A percentile compares a stretch with the other conserved stretches of the same genome.
These are phyloP conservation scores for Nemopilema nomurai DNA, from an alignment of 30 jellyfish, hydroid and myxozoan genomes.

Conservation along the genomic window DNA sequence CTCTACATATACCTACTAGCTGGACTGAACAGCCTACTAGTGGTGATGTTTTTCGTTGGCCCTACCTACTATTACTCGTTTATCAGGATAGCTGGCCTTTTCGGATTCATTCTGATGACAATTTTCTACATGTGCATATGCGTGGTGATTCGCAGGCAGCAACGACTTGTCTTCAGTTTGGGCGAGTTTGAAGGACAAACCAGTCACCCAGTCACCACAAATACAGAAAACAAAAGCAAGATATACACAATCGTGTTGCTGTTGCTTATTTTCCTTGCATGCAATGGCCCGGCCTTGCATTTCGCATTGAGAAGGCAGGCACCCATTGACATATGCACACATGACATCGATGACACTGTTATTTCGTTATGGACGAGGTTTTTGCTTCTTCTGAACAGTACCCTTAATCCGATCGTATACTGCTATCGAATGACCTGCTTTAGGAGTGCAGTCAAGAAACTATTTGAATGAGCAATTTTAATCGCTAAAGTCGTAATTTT, in stretches of 20 bases:
- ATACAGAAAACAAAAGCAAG: neutral
- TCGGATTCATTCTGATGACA: neutral
- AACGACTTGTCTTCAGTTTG: neutral
- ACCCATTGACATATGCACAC: neutral
- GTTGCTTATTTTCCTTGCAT: neutral
- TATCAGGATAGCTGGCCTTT: too few relatives aligned
- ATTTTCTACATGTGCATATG: neutral
- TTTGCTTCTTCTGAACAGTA: neutral
- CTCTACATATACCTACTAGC: neutral
- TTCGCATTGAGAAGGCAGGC: neutral
- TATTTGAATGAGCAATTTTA: neutral
- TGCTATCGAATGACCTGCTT: neutral
- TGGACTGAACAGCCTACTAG: neutral
- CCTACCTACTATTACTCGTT: neutral
- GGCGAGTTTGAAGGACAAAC: neutral
- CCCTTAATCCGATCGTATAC: slow-evolving; percentile 5
- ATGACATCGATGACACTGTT: neutral
- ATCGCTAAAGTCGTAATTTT: neutral
- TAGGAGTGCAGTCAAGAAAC: slow-evolving; percentile 4
- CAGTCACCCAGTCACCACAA: neutral
- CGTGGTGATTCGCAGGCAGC: neutral
- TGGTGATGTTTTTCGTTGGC: neutral
- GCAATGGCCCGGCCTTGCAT: neutral
- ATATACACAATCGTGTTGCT: neutral
- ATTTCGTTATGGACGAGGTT: neutral